phyloP scores from a whole-genome alignment of 92 coral and sea anemone genomes.

The Porites rus region DNA sequence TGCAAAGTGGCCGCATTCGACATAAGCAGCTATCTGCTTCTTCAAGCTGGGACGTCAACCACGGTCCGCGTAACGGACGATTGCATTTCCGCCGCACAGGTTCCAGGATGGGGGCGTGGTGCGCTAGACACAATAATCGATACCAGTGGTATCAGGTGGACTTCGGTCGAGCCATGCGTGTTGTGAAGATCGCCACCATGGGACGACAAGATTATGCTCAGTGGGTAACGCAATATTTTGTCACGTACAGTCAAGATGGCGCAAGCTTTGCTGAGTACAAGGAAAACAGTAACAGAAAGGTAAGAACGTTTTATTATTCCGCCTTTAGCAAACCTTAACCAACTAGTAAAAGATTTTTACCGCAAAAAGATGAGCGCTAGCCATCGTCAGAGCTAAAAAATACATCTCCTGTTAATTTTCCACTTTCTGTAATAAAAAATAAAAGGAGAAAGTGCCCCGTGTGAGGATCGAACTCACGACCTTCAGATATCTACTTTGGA shows the following conservation, averaged over 20 bases:
- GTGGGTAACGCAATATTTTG: constrained; percentile 71
- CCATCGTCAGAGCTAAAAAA: background rate
- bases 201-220: constrained; percentile 67
- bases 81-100: constrained; percentile 61
- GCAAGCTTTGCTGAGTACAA: constrained; percentile 59
- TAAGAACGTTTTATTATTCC: background rate
- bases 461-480: constrained; percentile 72
- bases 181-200: constrained; percentile 64
- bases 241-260: constrained; percentile 70
- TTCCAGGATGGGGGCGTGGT: constrained; percentile 71
- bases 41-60: constrained; percentile 63
- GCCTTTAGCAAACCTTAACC: background rate
- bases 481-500: constrained; percentile 70
- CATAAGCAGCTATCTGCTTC: constrained; percentile 68
- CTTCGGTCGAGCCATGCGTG: constrained; percentile 56
- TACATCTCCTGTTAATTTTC: background rate
- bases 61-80: constrained; percentile 69
- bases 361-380: too few species aligned
- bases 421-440: background rate
- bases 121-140: constrained; percentile 62
- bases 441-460: background rate
- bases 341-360: too few species aligned
- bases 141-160: constrained; percentile 78
- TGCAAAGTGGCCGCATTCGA: constrained; percentile 67
- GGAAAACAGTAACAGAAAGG: constrained; percentile 70